Conservation (phyloP, 2,888 invertebrate species). For the Fragum whitleyi region DNA sequence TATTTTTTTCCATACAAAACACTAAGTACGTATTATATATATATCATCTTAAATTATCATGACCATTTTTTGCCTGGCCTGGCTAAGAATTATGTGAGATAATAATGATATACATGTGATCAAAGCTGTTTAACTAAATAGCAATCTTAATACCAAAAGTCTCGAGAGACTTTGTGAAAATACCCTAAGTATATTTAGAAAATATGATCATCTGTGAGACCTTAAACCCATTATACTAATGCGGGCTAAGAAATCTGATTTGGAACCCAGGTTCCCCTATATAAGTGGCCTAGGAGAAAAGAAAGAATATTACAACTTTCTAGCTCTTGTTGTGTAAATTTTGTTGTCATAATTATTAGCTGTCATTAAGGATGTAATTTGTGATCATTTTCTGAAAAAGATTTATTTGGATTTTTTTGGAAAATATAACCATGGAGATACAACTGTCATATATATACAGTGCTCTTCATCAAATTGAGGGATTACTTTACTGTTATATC, state of each 20-base stretch:
- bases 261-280: conserved; percentile 71
- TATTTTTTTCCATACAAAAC: no score
- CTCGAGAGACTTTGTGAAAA: conserved; percentile 73
- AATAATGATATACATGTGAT: conserved; percentile 61
- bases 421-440: neutral
- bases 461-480: neutral
- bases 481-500: neutral
- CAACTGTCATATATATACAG: neutral
- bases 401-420: neutral
- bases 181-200: conserved; percentile 76
- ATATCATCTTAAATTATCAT: neutral
- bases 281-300: conserved; percentile 70
- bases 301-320: conserved; percentile 58
- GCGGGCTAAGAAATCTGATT: conserved; percentile 77
- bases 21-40: no score
- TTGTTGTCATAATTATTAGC: neutral
- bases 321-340: conserved; percentile 9
- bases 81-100: conserved; percentile 38
- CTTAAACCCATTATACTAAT: conserved; percentile 77
- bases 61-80: neutral
- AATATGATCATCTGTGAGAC: conserved; percentile 75
- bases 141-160: conserved; percentile 60
- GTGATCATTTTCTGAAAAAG: neutral
- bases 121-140: conserved; percentile 61
- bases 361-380: neutral